Base-by-base conservation (phyloP, 30 jellyfish, hydroid and myxozoan genomes). In the Aurelia aurita complex sp. Pacific region DNA sequence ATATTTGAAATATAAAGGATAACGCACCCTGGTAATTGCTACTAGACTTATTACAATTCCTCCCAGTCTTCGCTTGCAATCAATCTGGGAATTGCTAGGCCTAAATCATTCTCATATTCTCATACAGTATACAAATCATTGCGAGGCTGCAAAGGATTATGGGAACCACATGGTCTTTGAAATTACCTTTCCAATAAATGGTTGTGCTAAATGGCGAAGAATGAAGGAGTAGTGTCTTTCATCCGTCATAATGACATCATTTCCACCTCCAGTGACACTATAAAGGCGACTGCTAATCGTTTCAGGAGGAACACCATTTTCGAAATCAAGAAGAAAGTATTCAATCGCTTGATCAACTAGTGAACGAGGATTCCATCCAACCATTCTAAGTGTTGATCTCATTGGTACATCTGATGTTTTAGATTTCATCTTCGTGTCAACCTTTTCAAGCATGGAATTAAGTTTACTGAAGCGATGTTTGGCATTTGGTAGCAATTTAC, bases 251-350 rank as follows among this genome's bases (percentile, higher is more conserved):
- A 85, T 55, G 9, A 77, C 93, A 67, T 89, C 97, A 13, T 40
- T 64, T 23, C 94, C 92, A 32, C 52, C 91, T 15, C 94, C 96
- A 1, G 97, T 69, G 19, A 23, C 34, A 4, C 86, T 76, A 67
- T 69, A 67, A 9, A 43, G 69, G 32, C 14, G 33, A 33, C 82
- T 68, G 42, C 85, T 69, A 19, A 66, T 61, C 13, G 54, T 81
- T 8, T 77, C 87, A 3, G 98, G 94, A 5, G 84, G 57, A 52
- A 88, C 83, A 1, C 98, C 98, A 42, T 82, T 88, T 55, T 88
- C 88, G 57, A 87, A 84, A 65, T 93, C 97, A 67, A 75, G 77
- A 23, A 10, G 68, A 67, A 17, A 89, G 68, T 63, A 93, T 67
- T 87, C 97, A 11, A 80, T 35, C 17, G 98, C 97, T 61, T 80